Evolutionary conservation across 53 echinoderm and acorn worm genomes (phyloP).

Genomic region (Zoroaster sp.): DNA sequence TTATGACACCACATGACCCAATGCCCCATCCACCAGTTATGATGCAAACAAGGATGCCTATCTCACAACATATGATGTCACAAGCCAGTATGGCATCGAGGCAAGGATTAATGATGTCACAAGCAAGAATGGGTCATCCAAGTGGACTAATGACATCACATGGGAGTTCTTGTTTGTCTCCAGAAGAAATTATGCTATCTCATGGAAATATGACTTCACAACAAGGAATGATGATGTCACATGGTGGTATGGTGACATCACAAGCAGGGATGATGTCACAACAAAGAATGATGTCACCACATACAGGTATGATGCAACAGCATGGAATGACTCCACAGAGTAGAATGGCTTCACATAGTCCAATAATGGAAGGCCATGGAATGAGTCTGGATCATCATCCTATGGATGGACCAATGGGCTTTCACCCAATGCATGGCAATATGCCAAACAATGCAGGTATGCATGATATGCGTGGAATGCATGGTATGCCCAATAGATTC

Average conservation of each 20-base stretch:
- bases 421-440: slow-evolving; percentile 47
- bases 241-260: slow-evolving; percentile 46
- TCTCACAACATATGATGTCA: slow-evolving; percentile 58
- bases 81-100: slow-evolving; percentile 11
- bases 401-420: slow-evolving; percentile 65
- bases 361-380: slow-evolving; percentile 33
- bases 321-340: slow-evolving; percentile 46
- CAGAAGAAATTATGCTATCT: slow-evolving; percentile 41
- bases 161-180: slow-evolving; percentile 46
- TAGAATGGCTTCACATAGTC: slow-evolving; percentile 53
- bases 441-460: slow-evolving; percentile 49
- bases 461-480: slow-evolving; percentile 49
- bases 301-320: slow-evolving; percentile 49
- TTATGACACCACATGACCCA: slow-evolving; percentile 39
- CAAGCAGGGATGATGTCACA: slow-evolving; percentile 77
- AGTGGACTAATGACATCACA: slow-evolving; percentile 14
- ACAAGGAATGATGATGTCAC: slow-evolving; percentile 64
- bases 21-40: slow-evolving; percentile 18
- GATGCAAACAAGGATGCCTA: slow-evolving; percentile 58
- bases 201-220: slow-evolving; percentile 56
- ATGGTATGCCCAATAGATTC: slow-evolving; percentile 56
- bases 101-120: slow-evolving; percentile 44
- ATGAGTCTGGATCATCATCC: slow-evolving; percentile 49
- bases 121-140: slow-evolving; percentile 29
- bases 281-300: slow-evolving; percentile 52